Evolutionary conservation across 2,888 invertebrate species (phyloP).

Genomic region (Strigamia transsilvanica): DNA sequence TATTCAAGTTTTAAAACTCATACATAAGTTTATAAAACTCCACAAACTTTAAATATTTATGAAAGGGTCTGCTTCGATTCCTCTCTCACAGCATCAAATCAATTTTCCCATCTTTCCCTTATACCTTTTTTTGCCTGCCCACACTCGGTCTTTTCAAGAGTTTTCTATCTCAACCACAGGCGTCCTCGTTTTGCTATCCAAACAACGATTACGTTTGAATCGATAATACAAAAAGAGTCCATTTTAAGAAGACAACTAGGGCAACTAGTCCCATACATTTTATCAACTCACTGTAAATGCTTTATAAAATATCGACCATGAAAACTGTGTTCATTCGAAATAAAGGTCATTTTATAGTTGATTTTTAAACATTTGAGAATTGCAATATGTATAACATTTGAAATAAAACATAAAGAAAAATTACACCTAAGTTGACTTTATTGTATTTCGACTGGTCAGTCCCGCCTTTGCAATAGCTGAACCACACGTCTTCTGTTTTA

Average conservation of each 20-base stretch:
- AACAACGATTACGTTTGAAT: slow-evolving; percentile 44
- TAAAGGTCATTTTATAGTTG: background rate
- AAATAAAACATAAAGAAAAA: background rate
- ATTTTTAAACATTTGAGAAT: background rate
- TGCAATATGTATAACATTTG: no score
- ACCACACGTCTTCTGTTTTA: slow-evolving; percentile 42
- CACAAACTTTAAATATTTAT: slow-evolving; percentile 31
- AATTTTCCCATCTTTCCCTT: slow-evolving; percentile 15
- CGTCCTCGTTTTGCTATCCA: slow-evolving; percentile 40
- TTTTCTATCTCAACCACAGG: slow-evolving; percentile 44
- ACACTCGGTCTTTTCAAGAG: slow-evolving; percentile 26
- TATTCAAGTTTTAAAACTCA: background rate
- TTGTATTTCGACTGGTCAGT: slow-evolving; percentile 34
- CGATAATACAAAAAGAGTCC: background rate
- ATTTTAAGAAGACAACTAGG: slow-evolving; percentile 23
- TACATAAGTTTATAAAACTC: background rate
- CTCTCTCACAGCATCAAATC: slow-evolving; percentile 19
- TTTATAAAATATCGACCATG: background rate
- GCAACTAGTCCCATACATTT: slow-evolving; percentile 37
- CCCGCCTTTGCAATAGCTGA: slow-evolving; percentile 11
- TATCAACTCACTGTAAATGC: slow-evolving; percentile 18
- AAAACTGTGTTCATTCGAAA: background rate
- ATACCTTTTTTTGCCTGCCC: background rate
- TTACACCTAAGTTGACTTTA: background rate
- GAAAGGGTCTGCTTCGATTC: background rate